Base-by-base conservation (phyloP, 2,888 invertebrate species). In the Eilema griseolum region DNA sequence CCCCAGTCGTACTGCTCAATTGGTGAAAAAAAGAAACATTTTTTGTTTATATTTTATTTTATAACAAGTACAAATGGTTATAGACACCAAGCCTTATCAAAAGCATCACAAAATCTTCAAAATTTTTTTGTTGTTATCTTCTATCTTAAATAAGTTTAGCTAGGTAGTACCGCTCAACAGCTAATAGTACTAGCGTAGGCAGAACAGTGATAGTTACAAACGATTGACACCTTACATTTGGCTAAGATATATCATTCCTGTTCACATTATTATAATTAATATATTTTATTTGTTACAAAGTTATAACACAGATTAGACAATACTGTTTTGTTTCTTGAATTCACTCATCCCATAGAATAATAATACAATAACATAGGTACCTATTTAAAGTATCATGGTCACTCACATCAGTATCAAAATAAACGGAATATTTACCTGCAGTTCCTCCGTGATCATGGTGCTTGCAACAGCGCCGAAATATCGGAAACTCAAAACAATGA, bases 1-100 rank as follows among this genome's bases (percentile, higher is more conserved):
- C n/a, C n/a, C n/a, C n/a, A n/a, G n/a, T n/a, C n/a, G n/a, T n/a
- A n/a, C n/a, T 20, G 8, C 20, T 46, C 0, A 2, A 46, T 20
- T 0, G 46, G 46, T 2, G 20, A 41, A 0, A 16, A 14, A 62
- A 37, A n/a, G 1, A 33, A 61, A 12, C 20, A 1, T 2, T 37
- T 8, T n/a, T 60, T 5, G 7, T 3, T 62, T 1, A 24, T 31
- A 63, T 74, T 70, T 61, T 70, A 56, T 72, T 72, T 71, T 63
- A 67, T 26, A 74, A 77, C 73, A 75, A 65, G 69, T 78, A 78
- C 70, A 83, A 80, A 78, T 66, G 46, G 67, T 33, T 80, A 75
- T 63, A 83, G 73, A 83, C 81, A 76, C 67, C 46, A 80, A 80
- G 80, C 73, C 65, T 24, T 65, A 59, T 56, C 57, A 23, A 61